These are phyloP conservation scores for Mormyrus hasselquistii DNA, from an alignment of 2,797 vertebrate species.

Conservation along the genomic window DNA sequence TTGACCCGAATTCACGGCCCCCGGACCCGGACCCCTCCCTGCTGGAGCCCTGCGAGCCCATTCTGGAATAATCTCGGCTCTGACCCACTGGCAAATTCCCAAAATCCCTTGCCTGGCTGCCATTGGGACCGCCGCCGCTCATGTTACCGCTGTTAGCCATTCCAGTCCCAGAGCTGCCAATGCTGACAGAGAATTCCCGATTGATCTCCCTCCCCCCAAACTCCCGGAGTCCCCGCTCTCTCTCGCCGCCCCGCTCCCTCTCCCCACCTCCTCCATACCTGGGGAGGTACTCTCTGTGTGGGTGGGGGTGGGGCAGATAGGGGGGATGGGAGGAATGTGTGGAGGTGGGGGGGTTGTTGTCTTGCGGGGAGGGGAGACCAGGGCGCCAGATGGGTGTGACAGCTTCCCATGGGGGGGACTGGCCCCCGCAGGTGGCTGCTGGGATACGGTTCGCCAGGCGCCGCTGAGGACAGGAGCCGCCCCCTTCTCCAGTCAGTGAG, in stretches of 20 bases:
- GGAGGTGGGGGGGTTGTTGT: constrained; percentile 68
- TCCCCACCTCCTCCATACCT: constrained; percentile 64
- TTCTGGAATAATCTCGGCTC: constrained; percentile 54
- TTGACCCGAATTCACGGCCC: constrained; percentile 15
- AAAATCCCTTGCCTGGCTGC: constrained; percentile 58
- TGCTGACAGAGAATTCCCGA: constrained; percentile 59
- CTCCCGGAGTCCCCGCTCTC: constrained; percentile 59
- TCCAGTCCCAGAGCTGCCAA: constrained; percentile 44
- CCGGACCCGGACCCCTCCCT: constrained; percentile 52
- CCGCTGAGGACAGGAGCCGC: constrained; percentile 58
- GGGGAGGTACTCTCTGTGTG: constrained; percentile 70
- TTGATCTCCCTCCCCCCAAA: constrained; percentile 60
- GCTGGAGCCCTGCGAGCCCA: constrained; percentile 45
- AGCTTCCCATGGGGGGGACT: constrained; percentile 42
- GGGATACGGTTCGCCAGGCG: constrained; percentile 62
- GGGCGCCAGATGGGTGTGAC: constrained; percentile 49
- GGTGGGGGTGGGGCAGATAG: constrained; percentile 65
- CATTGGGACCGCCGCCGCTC: constrained; percentile 49
- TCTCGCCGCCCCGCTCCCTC: constrained; percentile 59
- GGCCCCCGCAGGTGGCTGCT: constrained; percentile 54
- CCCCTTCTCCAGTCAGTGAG: constrained; percentile 48
- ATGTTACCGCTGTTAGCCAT: constrained; percentile 21
- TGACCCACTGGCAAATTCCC: constrained; percentile 52
- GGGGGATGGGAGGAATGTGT: constrained; percentile 66
- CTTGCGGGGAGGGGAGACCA: too few species aligned